A percentile compares a stretch with the other conserved stretches of the same genome.
These are phyloP conservation scores for Arremon brunneinucha DNA, from an alignment of 2,797 vertebrate genomes.

Conservation along the genomic window DNA sequence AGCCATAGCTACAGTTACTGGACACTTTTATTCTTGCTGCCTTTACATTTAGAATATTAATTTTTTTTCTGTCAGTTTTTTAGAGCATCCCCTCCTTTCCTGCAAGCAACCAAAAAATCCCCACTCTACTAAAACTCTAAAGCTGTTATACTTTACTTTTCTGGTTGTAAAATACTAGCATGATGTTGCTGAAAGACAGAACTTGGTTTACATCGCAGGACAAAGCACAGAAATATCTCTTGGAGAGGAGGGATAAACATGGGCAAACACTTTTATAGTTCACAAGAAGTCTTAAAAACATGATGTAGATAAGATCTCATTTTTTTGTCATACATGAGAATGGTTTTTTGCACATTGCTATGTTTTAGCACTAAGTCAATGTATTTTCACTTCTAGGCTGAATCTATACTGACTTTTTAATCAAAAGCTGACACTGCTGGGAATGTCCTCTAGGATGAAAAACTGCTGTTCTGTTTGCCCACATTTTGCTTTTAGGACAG, in stretches of 20 bases:
- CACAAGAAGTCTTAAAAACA: background rate
- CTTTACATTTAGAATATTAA: background rate
- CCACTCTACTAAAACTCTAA: background rate
- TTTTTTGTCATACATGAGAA: background rate
- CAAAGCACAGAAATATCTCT: background rate
- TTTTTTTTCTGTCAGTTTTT: background rate
- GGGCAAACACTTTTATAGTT: background rate
- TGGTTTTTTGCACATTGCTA: background rate
- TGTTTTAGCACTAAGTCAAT: background rate
- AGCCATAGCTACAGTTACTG: background rate
- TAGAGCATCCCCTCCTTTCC: background rate
- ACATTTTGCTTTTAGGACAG: background rate
- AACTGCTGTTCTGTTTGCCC: background rate
- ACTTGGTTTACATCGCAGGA: background rate
- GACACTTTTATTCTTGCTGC: background rate
- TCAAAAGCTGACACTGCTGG: background rate
- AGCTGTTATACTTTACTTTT: background rate
- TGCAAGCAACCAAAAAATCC: fast-evolving
- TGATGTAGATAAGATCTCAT: background rate
- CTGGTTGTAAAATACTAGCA: fast-evolving
- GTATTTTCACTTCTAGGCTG: background rate
- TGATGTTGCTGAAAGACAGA: background rate
- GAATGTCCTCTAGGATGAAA: background rate
- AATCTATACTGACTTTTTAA: background rate
- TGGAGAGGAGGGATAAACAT: background rate